A percentile compares a stretch with the other conserved stretches of the same genome.
Evolutionary conservation across 2,797 vertebrate genomes (phyloP).

Genomic region (Myotis daubentonii): DNA sequence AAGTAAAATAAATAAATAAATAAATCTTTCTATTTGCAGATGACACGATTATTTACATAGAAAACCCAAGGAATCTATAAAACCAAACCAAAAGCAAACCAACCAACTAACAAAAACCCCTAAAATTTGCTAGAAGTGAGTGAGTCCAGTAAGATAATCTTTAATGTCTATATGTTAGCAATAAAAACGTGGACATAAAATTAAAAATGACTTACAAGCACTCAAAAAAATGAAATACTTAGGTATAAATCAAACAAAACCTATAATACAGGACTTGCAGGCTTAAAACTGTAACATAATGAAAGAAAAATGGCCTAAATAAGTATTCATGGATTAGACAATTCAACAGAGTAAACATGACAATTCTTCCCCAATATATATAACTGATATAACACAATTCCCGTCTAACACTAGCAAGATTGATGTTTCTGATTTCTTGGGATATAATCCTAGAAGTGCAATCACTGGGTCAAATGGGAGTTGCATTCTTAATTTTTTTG

Average conservation of each 20-base stretch:
- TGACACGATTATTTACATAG: not conserved
- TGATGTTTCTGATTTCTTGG: too few species aligned
- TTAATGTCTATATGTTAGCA: not conserved
- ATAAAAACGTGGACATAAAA: not conserved
- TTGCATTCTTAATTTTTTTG: too few species aligned
- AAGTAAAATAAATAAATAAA: slow-evolving; percentile 18
- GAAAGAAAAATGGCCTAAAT: not conserved
- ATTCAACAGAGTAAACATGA: not conserved
- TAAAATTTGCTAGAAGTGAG: not conserved
- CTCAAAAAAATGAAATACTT: not conserved
- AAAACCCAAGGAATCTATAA: not conserved
- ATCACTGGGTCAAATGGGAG: too few species aligned
- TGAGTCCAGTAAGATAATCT: not conserved
- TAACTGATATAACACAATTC: not conserved
- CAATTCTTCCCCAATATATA: not conserved
- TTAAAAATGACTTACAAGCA: not conserved
- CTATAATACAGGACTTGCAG: not conserved
- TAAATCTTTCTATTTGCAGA: not conserved
- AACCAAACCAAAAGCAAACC: not conserved
- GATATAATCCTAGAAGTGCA: too few species aligned
- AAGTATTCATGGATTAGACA: not conserved
- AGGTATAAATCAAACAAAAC: not conserved
- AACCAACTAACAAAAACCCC: not conserved
- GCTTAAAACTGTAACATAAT: not conserved
- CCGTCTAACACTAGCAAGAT: not conserved